phyloP scores from a whole-genome alignment of 2,113 vertebrate genomes.

The Oreochromis niloticus region DNA sequence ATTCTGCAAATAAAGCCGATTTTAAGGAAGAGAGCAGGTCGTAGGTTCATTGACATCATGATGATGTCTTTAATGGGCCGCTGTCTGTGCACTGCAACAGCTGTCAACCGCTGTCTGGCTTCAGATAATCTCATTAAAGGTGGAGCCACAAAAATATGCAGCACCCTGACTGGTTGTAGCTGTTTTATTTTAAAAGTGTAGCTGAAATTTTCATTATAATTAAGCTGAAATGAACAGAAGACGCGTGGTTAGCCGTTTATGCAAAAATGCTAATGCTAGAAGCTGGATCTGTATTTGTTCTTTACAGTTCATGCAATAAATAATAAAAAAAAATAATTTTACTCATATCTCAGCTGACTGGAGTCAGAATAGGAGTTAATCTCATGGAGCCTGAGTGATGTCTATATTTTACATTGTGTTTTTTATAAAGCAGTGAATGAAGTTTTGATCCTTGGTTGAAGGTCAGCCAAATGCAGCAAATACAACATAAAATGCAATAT shows the following conservation, averaged over 20 bases:
- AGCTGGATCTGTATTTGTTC: not conserved
- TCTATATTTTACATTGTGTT: not conserved
- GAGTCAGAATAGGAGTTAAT: not conserved
- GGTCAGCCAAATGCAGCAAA: not conserved
- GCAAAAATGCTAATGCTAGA: not conserved
- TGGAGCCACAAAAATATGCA: not conserved
- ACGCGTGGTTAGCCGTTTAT: too few species aligned
- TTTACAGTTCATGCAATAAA: not conserved
- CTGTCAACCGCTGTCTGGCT: not conserved
- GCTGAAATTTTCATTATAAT: not conserved
- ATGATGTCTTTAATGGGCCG: not conserved
- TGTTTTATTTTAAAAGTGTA: not conserved
- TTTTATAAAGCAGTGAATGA: not conserved
- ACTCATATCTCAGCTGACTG: not conserved
- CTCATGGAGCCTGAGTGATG: not conserved
- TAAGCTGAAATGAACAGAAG: not conserved
- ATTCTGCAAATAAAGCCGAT: not conserved
- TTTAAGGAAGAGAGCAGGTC: not conserved
- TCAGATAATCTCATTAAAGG: not conserved
- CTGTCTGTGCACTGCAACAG: not conserved
- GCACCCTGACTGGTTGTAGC: not conserved
- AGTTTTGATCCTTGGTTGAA: not conserved
- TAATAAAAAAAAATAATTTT: not conserved
- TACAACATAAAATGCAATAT: not conserved
- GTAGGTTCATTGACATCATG: not conserved